Percentiles rank a stretch among this genome's conserved stretches.
phyloP scores from a whole-genome alignment of 1,140 invertebrate species.

The Aricia agestis region DNA sequence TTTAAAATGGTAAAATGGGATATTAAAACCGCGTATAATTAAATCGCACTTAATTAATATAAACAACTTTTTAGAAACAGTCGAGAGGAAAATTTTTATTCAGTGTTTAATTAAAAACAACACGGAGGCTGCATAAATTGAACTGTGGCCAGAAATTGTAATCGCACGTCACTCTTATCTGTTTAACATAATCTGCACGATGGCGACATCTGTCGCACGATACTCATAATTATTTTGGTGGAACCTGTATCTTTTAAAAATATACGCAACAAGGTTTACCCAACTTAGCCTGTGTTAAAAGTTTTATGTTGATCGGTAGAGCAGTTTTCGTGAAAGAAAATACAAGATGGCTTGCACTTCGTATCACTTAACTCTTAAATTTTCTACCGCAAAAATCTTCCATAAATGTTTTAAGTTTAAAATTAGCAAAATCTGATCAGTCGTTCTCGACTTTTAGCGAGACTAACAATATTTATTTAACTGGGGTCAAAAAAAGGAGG shows the following conservation, averaged over 20 bases:
- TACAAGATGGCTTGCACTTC: no score
- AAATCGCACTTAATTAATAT: not conserved
- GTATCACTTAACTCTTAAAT: no score
- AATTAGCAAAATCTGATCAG: no score
- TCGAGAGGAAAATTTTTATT: not conserved
- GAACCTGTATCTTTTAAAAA: not conserved
- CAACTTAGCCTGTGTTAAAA: no score
- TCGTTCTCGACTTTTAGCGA: no score
- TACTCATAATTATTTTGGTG: not conserved
- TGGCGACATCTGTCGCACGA: not conserved
- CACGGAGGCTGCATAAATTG: constrained; percentile 8
- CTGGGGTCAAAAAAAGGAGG: no score
- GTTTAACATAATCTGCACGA: not conserved
- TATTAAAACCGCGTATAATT: not conserved
- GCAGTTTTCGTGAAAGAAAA: no score
- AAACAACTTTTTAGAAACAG: not conserved
- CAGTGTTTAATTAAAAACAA: not conserved
- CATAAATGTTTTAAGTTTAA: no score
- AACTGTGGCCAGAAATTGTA: not conserved
- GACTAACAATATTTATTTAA: no score
- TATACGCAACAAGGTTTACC: no score
- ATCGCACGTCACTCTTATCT: constrained; percentile 1
- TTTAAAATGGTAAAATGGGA: not conserved
- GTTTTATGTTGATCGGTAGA: no score
- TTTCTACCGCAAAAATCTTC: no score